phyloP scores from a whole-genome alignment of 2,888 invertebrate genomes.

The Oligia latruncula region DNA sequence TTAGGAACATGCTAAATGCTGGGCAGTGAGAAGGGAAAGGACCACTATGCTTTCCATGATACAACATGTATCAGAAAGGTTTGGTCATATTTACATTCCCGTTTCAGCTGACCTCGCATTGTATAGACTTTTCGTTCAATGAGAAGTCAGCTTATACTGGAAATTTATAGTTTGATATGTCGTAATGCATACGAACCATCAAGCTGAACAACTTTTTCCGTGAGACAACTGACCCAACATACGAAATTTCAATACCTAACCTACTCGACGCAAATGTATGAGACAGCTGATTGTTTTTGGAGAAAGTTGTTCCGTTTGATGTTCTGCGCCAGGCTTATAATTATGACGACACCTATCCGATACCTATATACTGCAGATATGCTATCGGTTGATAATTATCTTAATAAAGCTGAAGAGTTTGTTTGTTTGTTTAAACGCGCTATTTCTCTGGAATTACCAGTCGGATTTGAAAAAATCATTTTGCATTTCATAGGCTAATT shows the following conservation, averaged over 20 bases:
- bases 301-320: background rate
- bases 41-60: background rate
- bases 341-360: background rate
- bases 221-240: background rate
- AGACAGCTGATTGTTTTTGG: background rate
- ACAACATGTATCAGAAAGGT: background rate
- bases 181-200: no score
- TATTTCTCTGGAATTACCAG: no score
- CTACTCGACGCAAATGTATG: background rate
- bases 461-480: no score
- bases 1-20: slow-evolving; percentile 44
- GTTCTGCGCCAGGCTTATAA: background rate
- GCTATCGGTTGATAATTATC: background rate
- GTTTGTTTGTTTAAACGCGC: no score
- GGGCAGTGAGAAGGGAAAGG: background rate
- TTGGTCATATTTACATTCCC: background rate
- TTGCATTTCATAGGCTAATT: no score
- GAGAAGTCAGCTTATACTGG: background rate
- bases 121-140: background rate
- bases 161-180: no score
- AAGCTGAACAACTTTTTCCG: background rate
- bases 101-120: background rate
- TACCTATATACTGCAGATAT: background rate
- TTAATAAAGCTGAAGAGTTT: no score
- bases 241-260: background rate